Conservation (phyloP, 2,113 vertebrate genomes). For the Boleophthalmus pectinirostris region DNA sequence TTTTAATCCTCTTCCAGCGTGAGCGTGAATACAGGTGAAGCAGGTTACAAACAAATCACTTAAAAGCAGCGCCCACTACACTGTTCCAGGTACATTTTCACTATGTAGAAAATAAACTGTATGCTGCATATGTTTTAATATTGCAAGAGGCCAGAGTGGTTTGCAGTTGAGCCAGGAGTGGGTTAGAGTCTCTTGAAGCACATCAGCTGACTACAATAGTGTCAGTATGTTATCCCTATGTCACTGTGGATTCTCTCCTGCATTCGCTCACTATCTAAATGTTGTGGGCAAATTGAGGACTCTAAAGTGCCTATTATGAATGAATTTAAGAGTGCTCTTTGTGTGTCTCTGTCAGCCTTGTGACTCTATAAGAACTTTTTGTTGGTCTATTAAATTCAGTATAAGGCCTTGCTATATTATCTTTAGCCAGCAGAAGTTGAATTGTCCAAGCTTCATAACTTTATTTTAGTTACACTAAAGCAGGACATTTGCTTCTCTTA, state of each 20-base stretch:
- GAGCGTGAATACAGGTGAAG: constrained; percentile 1
- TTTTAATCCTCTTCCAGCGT: constrained; percentile 3
- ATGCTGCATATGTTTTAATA: neutral
- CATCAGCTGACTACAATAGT: neutral
- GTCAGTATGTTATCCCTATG: neutral
- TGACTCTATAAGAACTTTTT: too few relatives aligned
- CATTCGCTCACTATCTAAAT: neutral
- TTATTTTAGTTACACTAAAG: neutral
- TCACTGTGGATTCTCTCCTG: neutral
- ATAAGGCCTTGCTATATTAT: too few relatives aligned
- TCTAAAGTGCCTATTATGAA: neutral
- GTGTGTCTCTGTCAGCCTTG: too few relatives aligned
- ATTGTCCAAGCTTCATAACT: neutral
- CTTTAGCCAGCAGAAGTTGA: neutral
- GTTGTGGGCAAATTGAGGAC: neutral
- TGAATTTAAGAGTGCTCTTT: neutral
- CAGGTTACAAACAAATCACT: constrained; percentile 1
- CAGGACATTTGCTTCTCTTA: too few relatives aligned
- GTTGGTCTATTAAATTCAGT: too few relatives aligned
- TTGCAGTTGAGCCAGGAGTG: neutral
- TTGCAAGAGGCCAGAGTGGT: neutral
- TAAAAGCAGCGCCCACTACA: neutral
- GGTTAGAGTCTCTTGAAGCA: neutral
- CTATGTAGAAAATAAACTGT: neutral
- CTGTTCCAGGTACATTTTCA: neutral